These are phyloP conservation scores for Phalera bucephala DNA, from an alignment of 2,888 invertebrate species.

Conservation along the genomic window DNA sequence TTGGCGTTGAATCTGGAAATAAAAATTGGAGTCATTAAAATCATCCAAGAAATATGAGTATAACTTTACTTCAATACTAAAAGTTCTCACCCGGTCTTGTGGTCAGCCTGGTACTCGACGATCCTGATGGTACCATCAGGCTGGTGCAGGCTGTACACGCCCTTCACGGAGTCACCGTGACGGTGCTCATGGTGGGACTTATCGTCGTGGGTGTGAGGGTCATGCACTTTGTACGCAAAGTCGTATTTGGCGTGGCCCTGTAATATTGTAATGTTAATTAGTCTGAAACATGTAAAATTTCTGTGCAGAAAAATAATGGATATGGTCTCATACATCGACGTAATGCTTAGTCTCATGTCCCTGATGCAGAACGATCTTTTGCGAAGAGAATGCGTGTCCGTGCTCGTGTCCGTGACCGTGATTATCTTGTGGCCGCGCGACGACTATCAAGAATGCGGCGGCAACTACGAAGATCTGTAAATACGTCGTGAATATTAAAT, in stretches of 20 bases:
- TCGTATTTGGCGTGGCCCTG: too few species aligned
- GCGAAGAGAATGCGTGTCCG: too few species aligned
- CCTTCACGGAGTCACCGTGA: conserved; percentile 79
- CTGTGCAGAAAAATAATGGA: neutral
- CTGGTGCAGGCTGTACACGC: too few species aligned
- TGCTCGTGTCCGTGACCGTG: too few species aligned
- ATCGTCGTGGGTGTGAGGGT: too few species aligned
- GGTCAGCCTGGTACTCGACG: too few species aligned
- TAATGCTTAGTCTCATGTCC: conserved; percentile 8
- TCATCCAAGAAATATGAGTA: neutral
- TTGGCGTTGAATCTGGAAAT: conserved; percentile 9
- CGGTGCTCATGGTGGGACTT: too few species aligned
- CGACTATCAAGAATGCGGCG: conserved; percentile 29
- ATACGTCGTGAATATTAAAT: neutral
- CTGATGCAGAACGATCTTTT: conserved; percentile 36
- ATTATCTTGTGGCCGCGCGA: conserved; percentile 39
- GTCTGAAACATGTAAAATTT: too few species aligned
- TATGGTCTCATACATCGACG: neutral
- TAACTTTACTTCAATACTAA: neutral
- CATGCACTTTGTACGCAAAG: conserved; percentile 76
- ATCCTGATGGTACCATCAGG: too few species aligned
- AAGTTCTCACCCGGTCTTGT: conserved; percentile 17
- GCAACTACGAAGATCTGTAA: conserved; percentile 38
- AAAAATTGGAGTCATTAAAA: too few species aligned
- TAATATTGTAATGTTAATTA: conserved; percentile 22